Evolutionary conservation across 92 coral and sea anemone genomes (phyloP), one percentile per base, ranked within the genome.

Genomic region (Hydrozoanthus gracilis): DNA sequence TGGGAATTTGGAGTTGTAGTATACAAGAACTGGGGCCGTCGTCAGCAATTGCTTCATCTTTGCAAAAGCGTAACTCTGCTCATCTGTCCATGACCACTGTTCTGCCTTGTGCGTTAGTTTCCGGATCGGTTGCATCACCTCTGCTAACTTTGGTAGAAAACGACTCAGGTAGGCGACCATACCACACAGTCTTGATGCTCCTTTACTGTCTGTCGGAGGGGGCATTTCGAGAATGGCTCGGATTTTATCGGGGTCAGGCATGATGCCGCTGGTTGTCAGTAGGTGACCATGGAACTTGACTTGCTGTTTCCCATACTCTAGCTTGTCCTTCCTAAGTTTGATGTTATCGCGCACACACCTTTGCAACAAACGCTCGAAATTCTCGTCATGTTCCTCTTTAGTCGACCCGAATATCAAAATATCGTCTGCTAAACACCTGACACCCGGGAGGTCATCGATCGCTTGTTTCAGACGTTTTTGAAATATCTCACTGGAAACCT

Each of bases 241-340:
- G 7, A 78, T 60, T 61, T 77, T 86, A 12, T 56, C 64, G 3
- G 64, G 64, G 39, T 76, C 92, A 7, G 82, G 89, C 58, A 76
- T 87, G 52, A 84, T 73, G 10, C 92, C 94, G 4, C 80, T 79
- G 58, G 17, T 54, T 27, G 90, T 89, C 77, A 92, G 17, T 0
- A 82, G 87, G 62, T 92, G 90, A 16, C 92, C 94, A 44, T 77
- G 54, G 51, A 56, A 87, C 27, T 89, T 65, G 8, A 91, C 78
- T 16, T 88, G 89, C 7, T n/a, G 86, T 76, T 86, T 84, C 0
- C 6, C 64, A 7, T 79, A 73, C 88, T 51, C 79, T 49, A 86
- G 58, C 77, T 89, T 89, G 48, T 51, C 65, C 51, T 67, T 51
- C 50, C 86, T 91, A 1, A 89, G 90, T 64, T 80, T 86, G 9